Conservation (phyloP, 1,140 invertebrate species). For the Copidosoma floridanum region DNA sequence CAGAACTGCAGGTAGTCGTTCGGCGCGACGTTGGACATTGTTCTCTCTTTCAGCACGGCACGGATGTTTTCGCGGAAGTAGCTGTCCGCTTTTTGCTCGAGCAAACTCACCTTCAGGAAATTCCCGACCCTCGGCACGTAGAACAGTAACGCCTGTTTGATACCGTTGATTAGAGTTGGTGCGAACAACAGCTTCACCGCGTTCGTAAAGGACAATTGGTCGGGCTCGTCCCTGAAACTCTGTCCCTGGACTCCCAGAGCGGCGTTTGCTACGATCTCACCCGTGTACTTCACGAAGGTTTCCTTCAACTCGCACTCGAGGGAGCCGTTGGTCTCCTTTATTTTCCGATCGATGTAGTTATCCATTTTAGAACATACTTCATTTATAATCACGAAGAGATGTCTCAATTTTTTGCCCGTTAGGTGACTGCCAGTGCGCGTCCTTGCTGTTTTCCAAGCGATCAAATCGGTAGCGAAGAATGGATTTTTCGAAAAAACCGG, state of each 20-base stretch:
- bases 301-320: not conserved
- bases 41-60: not conserved
- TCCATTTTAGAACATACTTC: not conserved
- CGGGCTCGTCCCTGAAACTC: conserved; percentile 29
- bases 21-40: not conserved
- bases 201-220: not conserved
- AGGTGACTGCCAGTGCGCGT: conserved; percentile 25
- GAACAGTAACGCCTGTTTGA: not conserved
- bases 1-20: conserved; percentile 27
- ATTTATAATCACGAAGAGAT: conserved; percentile 6
- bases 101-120: not conserved
- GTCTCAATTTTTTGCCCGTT: conserved; percentile 33
- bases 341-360: no score
- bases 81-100: not conserved
- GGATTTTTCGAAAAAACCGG: conserved; percentile 35
- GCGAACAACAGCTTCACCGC: conserved; percentile 5
- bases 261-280: conserved; percentile 21
- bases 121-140: not conserved
- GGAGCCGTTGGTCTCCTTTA: not conserved
- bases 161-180: not conserved
- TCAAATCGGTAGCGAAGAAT: conserved; percentile 35
- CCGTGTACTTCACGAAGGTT: conserved; percentile 7
- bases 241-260: conserved; percentile 32
- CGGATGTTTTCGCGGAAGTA: not conserved
- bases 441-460: conserved; percentile 26